Base-by-base conservation (phyloP, 2,888 invertebrate species). In the Ypsolopha scabrella region DNA sequence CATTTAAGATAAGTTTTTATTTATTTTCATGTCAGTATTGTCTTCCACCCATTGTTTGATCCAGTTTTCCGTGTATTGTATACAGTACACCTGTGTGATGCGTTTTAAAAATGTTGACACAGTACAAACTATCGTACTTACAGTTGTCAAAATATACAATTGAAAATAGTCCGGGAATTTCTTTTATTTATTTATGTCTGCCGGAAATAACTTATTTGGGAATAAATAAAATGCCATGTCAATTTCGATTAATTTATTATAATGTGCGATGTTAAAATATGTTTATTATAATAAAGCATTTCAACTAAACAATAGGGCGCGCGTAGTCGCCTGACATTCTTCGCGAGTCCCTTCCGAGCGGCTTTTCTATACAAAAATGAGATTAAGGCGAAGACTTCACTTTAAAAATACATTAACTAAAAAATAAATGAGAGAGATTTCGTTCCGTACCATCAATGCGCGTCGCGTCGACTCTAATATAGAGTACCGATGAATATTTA, bases 181-280 rank as follows among this genome's bases (percentile, higher is more conserved):
- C n/a, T n/a, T n/a, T 44, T 44, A 44, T 44, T 44, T 44, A 44
- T 41, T 50, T 50, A 41, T 41, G 9, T 24, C 24, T 24, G 24
- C 24, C 24, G 2, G 35, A 38, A 6, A 38, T 7, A 6, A 6
- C 37, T 14, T 43, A 7, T 24, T 24, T 24, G n/a, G 38, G 46
- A 46, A 39, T 46, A 48, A 52, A 41, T 24, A 47, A 51, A 52
- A 51, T 46, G 9, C 9, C 50, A 43, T 9, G n/a, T 50, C 44
- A 80, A 80, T 81, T 85, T 83, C 72, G 83, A 86, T 86, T 86
- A 85, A 86, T 86, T 86, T 86, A 85, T 83, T 85, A 79, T 82
- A 78, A 83, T 83, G 86, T 86, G 86, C 85, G 85, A 85, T 86
- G 86, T 86, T 86, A 86, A 83, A 85, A 83, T 82, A 83, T 76